Evolutionary conservation across 2,888 invertebrate species (phyloP).

Genomic region (Dryomyza anilis): DNA sequence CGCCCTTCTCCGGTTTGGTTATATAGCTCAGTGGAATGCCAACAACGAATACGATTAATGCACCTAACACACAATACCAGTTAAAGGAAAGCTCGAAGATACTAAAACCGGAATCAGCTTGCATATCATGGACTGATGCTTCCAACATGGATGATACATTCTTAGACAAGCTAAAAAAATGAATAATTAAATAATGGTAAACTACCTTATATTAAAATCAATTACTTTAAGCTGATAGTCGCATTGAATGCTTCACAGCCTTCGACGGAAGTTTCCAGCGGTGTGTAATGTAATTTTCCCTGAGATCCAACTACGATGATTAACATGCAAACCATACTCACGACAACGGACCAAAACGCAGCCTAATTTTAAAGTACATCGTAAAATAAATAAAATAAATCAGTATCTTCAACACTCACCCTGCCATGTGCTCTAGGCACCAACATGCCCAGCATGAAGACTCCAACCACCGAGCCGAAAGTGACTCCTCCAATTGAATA

Average conservation of each 20-base stretch:
- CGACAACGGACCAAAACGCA: constrained; percentile 45
- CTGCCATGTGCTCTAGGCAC: constrained; percentile 67
- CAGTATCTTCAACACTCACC: too few species aligned
- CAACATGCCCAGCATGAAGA: constrained; percentile 72
- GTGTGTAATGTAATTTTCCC: constrained; percentile 45
- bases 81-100: constrained; percentile 67
- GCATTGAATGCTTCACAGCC: constrained; percentile 45
- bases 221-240: constrained; percentile 26
- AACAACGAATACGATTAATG: constrained; percentile 62
- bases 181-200: too few species aligned
- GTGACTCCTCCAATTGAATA: constrained; percentile 62
- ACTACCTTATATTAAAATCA: too few species aligned
- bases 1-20: constrained; percentile 48
- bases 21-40: constrained; percentile 64
- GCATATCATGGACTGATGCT: too few species aligned
- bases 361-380: too few species aligned
- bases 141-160: too few species aligned
- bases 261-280: constrained; percentile 42
- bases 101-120: constrained; percentile 37
- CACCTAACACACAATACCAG: constrained; percentile 66
- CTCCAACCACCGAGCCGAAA: constrained; percentile 69
- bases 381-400: too few species aligned
- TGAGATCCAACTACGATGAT: constrained; percentile 48
- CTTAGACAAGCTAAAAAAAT: too few species aligned
- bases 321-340: constrained; percentile 46